phyloP scores from a whole-genome alignment of 2,888 invertebrate genomes.

The Parnassius apollo region DNA sequence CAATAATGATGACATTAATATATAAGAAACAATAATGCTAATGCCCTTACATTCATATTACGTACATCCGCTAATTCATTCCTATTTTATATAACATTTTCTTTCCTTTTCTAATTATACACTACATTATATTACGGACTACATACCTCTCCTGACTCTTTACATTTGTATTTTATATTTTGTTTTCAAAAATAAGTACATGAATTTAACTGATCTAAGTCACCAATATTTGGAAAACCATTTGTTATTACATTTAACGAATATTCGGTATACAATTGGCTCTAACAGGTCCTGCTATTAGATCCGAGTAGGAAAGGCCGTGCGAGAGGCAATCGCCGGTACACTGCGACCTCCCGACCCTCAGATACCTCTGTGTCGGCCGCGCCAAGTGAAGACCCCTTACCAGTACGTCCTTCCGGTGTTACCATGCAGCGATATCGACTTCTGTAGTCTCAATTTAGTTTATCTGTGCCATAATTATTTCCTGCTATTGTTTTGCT shows the following conservation, averaged over 20 bases:
- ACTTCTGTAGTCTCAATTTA: no score
- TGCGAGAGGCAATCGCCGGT: slow-evolving; percentile 63
- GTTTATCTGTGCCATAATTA: no score
- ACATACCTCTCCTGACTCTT: slow-evolving; percentile 2
- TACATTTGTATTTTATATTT: neutral
- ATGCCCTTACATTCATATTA: neutral
- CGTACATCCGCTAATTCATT: neutral
- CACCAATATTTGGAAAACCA: slow-evolving; percentile 14
- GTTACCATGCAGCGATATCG: slow-evolving; percentile 69
- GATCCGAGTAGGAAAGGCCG: slow-evolving; percentile 76
- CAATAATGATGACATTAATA: neutral
- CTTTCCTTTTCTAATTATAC: neutral
- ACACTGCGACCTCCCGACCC: slow-evolving; percentile 73
- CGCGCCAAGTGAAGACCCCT: slow-evolving; percentile 74
- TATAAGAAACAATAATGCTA: no score
- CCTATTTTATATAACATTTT: neutral
- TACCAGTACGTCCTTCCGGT: slow-evolving; percentile 72
- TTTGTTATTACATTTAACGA: slow-evolving; percentile 29
- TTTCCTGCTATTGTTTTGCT: no score
- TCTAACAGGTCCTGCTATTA: slow-evolving; percentile 78
- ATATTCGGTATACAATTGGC: slow-evolving; percentile 62
- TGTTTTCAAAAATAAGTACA: neutral
- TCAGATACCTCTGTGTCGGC: slow-evolving; percentile 76
- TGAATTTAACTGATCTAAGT: slow-evolving; percentile 1
- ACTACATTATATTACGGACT: slow-evolving; percentile 3